A percentile compares a stretch with the other conserved stretches of the same genome.
phyloP scores from a whole-genome alignment of 2,797 vertebrate genomes.

The Lophotriccus pileatus region DNA sequence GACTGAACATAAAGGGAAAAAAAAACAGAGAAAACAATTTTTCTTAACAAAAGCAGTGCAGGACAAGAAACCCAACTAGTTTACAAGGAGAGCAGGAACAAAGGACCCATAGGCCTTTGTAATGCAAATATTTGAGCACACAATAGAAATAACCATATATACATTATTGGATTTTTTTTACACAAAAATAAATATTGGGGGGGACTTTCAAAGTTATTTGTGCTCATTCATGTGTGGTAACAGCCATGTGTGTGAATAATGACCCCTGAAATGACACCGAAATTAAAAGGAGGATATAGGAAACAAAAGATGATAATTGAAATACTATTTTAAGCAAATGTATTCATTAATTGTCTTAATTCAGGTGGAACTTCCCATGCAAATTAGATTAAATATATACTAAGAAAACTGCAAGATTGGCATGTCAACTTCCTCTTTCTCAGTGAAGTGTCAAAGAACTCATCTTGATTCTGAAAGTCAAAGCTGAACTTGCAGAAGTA shows the following conservation, averaged over 20 bases:
- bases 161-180: neutral
- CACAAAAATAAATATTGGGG: neutral
- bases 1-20: neutral
- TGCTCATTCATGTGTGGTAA: neutral
- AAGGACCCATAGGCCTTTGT: neutral
- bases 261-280: neutral
- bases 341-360: neutral
- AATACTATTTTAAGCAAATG: neutral
- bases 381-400: neutral
- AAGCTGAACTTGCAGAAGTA: slow-evolving; percentile 7
- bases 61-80: neutral
- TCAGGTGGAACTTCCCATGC: neutral
- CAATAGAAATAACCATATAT: neutral
- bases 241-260: neutral
- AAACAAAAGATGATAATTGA: neutral
- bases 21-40: neutral
- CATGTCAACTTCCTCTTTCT: neutral
- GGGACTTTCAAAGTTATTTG: neutral
- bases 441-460: neutral
- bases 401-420: neutral
- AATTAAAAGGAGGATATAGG: neutral
- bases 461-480: neutral
- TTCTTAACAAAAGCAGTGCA: neutral
- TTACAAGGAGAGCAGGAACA: neutral
- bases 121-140: neutral